Evolutionary conservation across 2,888 invertebrate genomes (phyloP), one percentile per base, ranked within the genome.

Genomic region (Melanophora roralis): DNA sequence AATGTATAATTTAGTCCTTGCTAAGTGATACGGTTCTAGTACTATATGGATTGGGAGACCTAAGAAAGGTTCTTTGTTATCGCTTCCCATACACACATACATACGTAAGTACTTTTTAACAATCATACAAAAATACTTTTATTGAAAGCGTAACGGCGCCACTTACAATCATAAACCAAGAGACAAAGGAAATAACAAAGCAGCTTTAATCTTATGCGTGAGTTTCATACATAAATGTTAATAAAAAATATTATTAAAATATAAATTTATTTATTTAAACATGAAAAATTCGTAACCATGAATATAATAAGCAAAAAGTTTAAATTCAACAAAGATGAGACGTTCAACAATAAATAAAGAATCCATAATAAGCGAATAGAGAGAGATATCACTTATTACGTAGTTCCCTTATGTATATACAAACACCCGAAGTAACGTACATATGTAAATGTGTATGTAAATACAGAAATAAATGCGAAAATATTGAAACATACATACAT

Each of bases 21-120:
- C 43, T 60, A 27, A 69, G 69, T 69, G 59, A 51, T 16, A 59
- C 43, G 21, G 49, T 51, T 11, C 36, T 27, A 27, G 49, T 51
- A 14, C 36, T 27, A 27, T 45, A 21, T 19, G 14, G 21, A 12
- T 40, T 23, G 62, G 62, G 49, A 16, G 27, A 45, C 9, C 51
- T 16, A 23, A 53, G 72, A 62, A n/a, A 19, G 62, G 34, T 64
- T 72, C 72, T 72, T 72, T 72, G 72, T 72, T 72, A 62, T 72
- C 62, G 34, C 49, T 34, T 6, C 7, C 7, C 21, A 40, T 23
- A 59, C 0, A 49, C 6, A 5, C 27, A 27, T 6, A 27, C 27
- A 7, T 23, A 53, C 11, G 40, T 14, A 1, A 9, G n/a, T n/a
- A n/a, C n/a, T n/a, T n/a, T n/a, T n/a, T n/a, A n/a, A n/a, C n/a